phyloP scores from a whole-genome alignment of 2,797 vertebrate species.

The Sardinella longiceps region DNA sequence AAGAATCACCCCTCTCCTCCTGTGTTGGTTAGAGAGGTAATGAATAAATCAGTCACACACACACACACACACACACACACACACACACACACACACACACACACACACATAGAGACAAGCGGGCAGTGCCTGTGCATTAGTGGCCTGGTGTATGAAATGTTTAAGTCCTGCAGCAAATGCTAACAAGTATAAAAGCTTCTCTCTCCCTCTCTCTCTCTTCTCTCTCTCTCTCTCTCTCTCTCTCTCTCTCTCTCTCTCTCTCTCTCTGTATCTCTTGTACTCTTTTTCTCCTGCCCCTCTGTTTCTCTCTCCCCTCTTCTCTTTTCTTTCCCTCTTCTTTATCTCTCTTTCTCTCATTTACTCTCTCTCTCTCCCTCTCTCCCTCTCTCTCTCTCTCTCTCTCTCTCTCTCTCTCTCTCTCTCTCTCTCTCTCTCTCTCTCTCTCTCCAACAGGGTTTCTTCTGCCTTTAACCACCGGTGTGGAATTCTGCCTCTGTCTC shows the following conservation, averaged over 20 bases:
- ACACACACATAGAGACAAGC: conserved; percentile 53
- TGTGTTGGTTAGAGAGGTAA: conserved; percentile 59
- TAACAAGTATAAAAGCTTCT: conserved; percentile 61
- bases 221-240: neutral
- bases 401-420: neutral
- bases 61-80: neutral
- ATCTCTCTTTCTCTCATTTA: neutral
- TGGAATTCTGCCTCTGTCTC: conserved; percentile 54
- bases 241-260: conserved; percentile 1
- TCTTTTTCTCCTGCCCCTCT: neutral
- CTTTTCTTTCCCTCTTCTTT: neutral
- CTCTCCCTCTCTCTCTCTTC: conserved; percentile 28
- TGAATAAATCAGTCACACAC: conserved; percentile 66
- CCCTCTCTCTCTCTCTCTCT: neutral
- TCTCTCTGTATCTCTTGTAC: neutral
- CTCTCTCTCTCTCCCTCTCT: neutral
- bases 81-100: neutral
- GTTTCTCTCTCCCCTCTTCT: neutral
- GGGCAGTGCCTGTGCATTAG: conserved; percentile 66
- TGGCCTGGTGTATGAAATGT: conserved; percentile 70
- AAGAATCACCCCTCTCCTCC: conserved; percentile 42
- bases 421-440: neutral
- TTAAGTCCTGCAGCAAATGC: conserved; percentile 65
- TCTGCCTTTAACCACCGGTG: conserved; percentile 63
- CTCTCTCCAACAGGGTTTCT: neutral